Evolutionary conservation across 2,113 vertebrate genomes (phyloP), one percentile per base, ranked within the genome.

Genomic region (Sitta europaea): DNA sequence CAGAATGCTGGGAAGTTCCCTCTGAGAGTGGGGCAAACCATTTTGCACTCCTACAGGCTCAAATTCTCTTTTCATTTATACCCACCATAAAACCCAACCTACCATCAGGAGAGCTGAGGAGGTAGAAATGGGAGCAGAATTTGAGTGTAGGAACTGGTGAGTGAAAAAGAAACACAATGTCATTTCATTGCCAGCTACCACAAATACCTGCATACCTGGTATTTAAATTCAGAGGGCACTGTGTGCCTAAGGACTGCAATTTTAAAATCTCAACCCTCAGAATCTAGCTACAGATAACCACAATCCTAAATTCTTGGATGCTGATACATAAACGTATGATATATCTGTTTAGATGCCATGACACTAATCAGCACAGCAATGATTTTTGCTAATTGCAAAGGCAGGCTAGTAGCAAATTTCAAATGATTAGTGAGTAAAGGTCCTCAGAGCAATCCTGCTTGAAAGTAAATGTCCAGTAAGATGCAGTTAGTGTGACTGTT

Each of bases 401-500:
- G 92, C 84, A 97, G 93, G 87, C 93, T 93, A 95, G 90, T 89
- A 96, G 89, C 83, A 96, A 95, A 95, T 87, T 96, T 97, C 62
- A 45, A 94, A 91, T 25, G 75, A 95, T 82, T 81, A 93, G 68
- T 67, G 77, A 92, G 48, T 71, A 87, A 94, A 95, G 91, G 93
- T 71, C 93, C 90, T 86, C 86, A 91, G 84, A 97, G 45, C 83
- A 96, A 95, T 78, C 89, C 76, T 82, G 73, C 76, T 96, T 94
- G 42, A 86, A 94, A 89, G 74, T 70, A 91, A 91, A 94, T 0
- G 29, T 94, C 93, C 14, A 1, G 74, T 79, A 78, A 93, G 75
- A 87, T 92, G 90, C 73, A 90, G 58, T 78, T 81, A 66, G 58
- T 50, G 59, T 75, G 55, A 58, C 70, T 82, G 75, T 4, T 4